These are phyloP conservation scores for Oncorhynchus gorbuscha DNA, from an alignment of 2,113 vertebrate species.

Conservation along the genomic window DNA sequence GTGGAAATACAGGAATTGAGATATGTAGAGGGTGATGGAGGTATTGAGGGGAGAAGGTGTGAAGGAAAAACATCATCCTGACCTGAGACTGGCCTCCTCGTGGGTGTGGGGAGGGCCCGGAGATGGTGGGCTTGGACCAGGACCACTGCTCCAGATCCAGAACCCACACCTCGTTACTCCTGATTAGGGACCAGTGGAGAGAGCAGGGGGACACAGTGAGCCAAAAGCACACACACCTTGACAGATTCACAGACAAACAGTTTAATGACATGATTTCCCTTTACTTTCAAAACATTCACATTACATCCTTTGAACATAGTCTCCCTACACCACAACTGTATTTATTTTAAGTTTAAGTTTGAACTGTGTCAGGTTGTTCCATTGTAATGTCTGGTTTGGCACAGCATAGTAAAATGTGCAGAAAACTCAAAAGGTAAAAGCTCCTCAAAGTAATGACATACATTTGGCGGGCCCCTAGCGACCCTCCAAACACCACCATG, in stretches of 20 bases:
- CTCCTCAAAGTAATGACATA: conserved; percentile 61
- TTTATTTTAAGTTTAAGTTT: too few species aligned
- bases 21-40: too few species aligned
- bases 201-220: background rate
- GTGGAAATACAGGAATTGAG: too few species aligned
- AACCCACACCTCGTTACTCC: conserved; percentile 98
- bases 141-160: conserved; percentile 97
- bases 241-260: too few species aligned
- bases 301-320: too few species aligned
- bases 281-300: too few species aligned
- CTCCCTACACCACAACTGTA: too few species aligned
- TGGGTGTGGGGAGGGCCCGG: conserved; percentile 86
- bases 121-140: conserved; percentile 91
- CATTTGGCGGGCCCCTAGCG: conserved; percentile 94
- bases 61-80: conserved; percentile 16
- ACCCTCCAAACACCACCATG: conserved; percentile 98
- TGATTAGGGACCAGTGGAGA: conserved; percentile 56
- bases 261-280: too few species aligned
- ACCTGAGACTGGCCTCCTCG: conserved; percentile 97
- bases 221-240: too few species aligned
- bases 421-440: background rate
- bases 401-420: too few species aligned
- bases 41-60: background rate
- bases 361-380: too few species aligned
- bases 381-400: too few species aligned